A percentile compares a stretch with the other conserved stretches of the same genome.
Conservation (phyloP, 2,113 vertebrate species). For the Calypte anna region DNA sequence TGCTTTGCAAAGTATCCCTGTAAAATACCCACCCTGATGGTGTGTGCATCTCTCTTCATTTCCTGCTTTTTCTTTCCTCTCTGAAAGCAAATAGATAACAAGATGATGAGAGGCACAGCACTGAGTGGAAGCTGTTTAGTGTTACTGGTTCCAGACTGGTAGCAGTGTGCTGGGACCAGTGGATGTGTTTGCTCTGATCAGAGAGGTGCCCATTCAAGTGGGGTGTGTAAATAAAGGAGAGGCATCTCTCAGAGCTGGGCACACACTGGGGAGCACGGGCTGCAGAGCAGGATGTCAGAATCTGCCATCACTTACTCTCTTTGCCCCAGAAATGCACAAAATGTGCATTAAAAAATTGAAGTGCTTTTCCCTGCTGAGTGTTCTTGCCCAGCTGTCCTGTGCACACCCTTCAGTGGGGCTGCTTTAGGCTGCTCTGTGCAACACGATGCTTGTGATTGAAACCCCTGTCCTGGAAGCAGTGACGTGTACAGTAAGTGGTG, state of each 20-base stretch:
- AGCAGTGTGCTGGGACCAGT: not conserved
- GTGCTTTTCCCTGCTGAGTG: accelerated
- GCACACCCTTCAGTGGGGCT: accelerated
- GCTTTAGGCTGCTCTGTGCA: not conserved
- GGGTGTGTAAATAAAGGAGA: slow-evolving; percentile 18
- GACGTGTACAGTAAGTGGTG: accelerated
- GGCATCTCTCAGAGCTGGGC: not conserved
- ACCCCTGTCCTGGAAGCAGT: too few species aligned
- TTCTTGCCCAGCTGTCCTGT: not conserved
- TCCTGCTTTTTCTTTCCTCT: not conserved
- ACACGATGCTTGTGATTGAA: accelerated
- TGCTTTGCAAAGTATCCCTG: not conserved
- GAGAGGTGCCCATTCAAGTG: not conserved
- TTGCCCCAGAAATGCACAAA: not conserved
- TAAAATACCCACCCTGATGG: accelerated
- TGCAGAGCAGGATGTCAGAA: not conserved
- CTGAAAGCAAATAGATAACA: not conserved
- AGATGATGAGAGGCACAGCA: not conserved
- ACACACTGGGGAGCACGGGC: not conserved
- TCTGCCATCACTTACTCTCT: not conserved
- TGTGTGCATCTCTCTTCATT: not conserved
- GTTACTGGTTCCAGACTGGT: not conserved
- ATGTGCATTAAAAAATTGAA: not conserved
- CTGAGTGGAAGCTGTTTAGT: not conserved
- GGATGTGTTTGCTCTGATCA: not conserved